Conservation (phyloP, 1,140 invertebrate species). For the Bombus turneri region DNA sequence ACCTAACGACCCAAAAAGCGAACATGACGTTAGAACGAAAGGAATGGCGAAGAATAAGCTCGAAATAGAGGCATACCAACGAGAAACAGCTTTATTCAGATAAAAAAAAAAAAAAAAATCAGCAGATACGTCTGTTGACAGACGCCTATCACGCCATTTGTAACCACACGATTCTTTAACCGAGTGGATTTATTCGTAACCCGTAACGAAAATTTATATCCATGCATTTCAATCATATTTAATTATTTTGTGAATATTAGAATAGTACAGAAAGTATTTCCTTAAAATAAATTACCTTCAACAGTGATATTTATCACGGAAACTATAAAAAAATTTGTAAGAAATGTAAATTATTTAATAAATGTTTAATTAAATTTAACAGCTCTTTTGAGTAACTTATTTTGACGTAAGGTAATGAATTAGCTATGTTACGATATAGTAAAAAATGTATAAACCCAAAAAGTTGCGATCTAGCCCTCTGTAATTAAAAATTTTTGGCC, state of each 20-base stretch:
- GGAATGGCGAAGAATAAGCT: slow-evolving; percentile 36
- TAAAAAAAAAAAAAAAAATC: slow-evolving; percentile 11
- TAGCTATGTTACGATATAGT: neutral
- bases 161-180: neutral
- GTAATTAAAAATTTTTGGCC: neutral
- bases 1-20: slow-evolving; percentile 39
- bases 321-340: neutral
- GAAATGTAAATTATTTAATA: too few relatives aligned
- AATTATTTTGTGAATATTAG: neutral
- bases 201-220: too few relatives aligned
- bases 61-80: slow-evolving; percentile 13
- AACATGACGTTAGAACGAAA: slow-evolving; percentile 20
- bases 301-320: neutral
- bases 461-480: neutral
- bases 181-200: neutral
- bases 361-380: neutral
- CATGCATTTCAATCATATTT: neutral
- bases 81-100: slow-evolving; percentile 39
- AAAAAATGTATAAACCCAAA: neutral
- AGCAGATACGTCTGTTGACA: slow-evolving; percentile 21
- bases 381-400: neutral
- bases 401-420: neutral
- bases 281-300: neutral
- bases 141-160: slow-evolving; percentile 33
- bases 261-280: neutral